Conservation (phyloP, 2,888 invertebrate genomes). For the Pyralis farinalis region DNA sequence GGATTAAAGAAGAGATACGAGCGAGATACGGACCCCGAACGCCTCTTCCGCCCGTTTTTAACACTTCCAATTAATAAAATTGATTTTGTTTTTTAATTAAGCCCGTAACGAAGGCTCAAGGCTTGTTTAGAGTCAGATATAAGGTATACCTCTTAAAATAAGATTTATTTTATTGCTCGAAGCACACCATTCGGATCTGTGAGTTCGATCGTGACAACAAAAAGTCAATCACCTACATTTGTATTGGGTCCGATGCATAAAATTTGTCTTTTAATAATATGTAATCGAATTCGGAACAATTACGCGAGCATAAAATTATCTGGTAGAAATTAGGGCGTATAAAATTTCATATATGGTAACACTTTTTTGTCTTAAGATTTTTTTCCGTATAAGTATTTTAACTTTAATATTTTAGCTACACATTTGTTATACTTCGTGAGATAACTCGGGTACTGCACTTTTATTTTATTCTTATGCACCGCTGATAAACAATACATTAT, state of each 20-base stretch:
- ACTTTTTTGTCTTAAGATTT: conserved; percentile 19
- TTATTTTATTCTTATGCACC: neutral
- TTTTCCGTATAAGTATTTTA: conserved; percentile 10
- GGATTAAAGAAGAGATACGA: conserved; percentile 79
- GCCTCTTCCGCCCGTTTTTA: conserved; percentile 78
- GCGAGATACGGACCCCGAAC: conserved; percentile 64
- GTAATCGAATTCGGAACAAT: conserved; percentile 44
- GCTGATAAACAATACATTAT: conserved; percentile 11
- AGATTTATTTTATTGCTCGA: conserved; percentile 78
- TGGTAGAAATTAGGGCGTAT: conserved; percentile 41
- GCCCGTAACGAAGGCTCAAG: conserved; percentile 66
- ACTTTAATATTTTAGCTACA: neutral
- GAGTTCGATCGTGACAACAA: conserved; percentile 41
- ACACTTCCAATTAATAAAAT: conserved; percentile 82
- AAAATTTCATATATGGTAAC: conserved; percentile 31
- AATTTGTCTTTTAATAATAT: conserved; percentile 54
- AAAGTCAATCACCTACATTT: conserved; percentile 54
- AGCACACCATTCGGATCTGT: conserved; percentile 61
- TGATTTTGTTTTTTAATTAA: conserved; percentile 81
- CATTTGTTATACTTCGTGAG: neutral
- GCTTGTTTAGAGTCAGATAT: conserved; percentile 66
- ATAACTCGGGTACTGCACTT: neutral
- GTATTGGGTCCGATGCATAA: conserved; percentile 49
- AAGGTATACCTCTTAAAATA: conserved; percentile 69
- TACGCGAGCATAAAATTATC: conserved; percentile 44